Evolutionary conservation across 2,888 invertebrate species (phyloP), one percentile per base, ranked within the genome.

Genomic region (Ecdyonurus torrentis): DNA sequence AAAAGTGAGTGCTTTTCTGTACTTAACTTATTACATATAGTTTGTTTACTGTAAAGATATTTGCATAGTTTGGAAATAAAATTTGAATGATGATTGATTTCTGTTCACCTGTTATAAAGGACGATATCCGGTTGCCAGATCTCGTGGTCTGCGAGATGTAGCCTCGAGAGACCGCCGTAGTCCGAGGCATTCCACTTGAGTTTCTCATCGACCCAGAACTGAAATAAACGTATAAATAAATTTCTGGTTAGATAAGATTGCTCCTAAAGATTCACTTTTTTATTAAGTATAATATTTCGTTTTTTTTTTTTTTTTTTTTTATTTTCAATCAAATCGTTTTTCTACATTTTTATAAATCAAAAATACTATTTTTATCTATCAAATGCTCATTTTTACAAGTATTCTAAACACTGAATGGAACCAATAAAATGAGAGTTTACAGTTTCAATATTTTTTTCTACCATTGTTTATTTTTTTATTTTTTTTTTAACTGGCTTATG

Each of bases 51-150:
- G n/a, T n/a, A n/a, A n/a, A n/a, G n/a, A n/a, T n/a, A n/a, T n/a
- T n/a, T n/a, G n/a, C n/a, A n/a, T n/a, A n/a, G n/a, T n/a, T n/a
- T n/a, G n/a, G n/a, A n/a, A n/a, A n/a, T n/a, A n/a, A n/a, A n/a
- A n/a, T n/a, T n/a, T n/a, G n/a, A n/a, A n/a, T n/a, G n/a, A n/a
- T n/a, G n/a, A n/a, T n/a, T n/a, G n/a, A n/a, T n/a, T n/a, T n/a
- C n/a, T n/a, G n/a, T 61, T 23, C 52, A 72, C 72, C 70, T 72
- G 65, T 89, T 89, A 68, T 85, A 83, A 18, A 88, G 77, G 66
- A 81, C 79, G 65, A 89, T 77, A 73, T 88, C 89, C 2, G 89
- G 91, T 72, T 82, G 81, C 88, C 91, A 91, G 68, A 90, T 78
- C 71, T 88, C 86, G 72, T 84, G 84, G 64, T 83, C 83, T 7